phyloP scores from a whole-genome alignment of 2,797 vertebrate species.

The Cirrhinus mrigala region DNA sequence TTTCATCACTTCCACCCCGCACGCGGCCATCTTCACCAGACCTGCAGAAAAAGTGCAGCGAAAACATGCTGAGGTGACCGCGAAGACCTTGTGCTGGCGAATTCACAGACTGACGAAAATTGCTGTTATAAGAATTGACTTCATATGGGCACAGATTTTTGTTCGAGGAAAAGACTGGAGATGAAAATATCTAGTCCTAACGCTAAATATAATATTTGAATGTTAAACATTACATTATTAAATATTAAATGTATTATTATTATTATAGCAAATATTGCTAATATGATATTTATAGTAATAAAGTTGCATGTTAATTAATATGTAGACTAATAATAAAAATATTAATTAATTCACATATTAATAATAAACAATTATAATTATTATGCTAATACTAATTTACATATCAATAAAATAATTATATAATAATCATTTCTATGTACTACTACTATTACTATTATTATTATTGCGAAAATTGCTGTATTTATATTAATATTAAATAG shows the following conservation, averaged over 20 bases:
- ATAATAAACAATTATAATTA: neutral
- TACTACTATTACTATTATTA: too few relatives aligned
- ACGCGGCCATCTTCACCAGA: neutral
- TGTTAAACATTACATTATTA: too few relatives aligned
- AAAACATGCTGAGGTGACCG: neutral
- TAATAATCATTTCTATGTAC: too few relatives aligned
- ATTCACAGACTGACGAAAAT: neutral
- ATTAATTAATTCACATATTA: neutral
- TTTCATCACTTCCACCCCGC: constrained; percentile 54
- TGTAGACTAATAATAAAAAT: neutral
- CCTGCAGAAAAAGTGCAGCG: constrained; percentile 2
- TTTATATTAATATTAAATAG: too few relatives aligned
- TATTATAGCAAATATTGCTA: too few relatives aligned
- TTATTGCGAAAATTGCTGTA: too few relatives aligned
- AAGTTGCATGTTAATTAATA: neutral
- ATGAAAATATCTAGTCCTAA: neutral
- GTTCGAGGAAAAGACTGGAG: too few relatives aligned
- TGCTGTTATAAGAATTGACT: neutral
- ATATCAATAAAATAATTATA: neutral
- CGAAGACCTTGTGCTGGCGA: constrained; percentile 13
- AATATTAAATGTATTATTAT: too few relatives aligned
- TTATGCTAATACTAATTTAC: neutral
- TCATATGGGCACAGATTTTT: neutral
- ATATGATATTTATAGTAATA: too few relatives aligned
- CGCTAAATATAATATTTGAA: neutral